phyloP scores from a whole-genome alignment of 2,113 vertebrate genomes.

The Bothrops jararaca region DNA sequence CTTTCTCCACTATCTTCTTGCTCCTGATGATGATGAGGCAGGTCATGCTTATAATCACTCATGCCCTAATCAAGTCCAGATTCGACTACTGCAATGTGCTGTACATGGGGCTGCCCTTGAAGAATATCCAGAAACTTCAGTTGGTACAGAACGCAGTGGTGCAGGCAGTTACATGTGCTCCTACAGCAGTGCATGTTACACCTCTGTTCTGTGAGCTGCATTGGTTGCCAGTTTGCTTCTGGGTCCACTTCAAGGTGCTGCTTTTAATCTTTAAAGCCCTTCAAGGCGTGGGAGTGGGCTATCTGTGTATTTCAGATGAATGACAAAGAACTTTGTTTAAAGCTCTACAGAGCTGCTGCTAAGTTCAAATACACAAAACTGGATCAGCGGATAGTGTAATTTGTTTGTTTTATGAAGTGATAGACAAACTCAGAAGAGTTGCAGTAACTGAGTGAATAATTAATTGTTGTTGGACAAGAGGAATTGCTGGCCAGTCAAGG shows the following conservation, averaged over 20 bases:
- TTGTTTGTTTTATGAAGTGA: background rate
- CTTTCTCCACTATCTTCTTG: background rate
- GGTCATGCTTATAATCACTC: background rate
- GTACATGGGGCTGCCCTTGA: background rate
- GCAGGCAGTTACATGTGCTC: background rate
- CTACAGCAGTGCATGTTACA: background rate
- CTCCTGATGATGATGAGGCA: background rate
- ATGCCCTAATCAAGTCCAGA: background rate
- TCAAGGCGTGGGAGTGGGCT: background rate
- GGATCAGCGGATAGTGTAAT: background rate
- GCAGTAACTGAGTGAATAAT: background rate
- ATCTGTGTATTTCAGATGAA: background rate
- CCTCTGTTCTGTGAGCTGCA: background rate
- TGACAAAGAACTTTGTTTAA: background rate
- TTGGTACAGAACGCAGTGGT: background rate
- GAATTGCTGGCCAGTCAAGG: background rate
- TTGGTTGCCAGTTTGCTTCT: background rate
- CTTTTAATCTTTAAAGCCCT: background rate
- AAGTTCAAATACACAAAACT: background rate
- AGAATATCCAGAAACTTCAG: background rate
- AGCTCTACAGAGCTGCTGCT: background rate
- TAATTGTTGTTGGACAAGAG: background rate
- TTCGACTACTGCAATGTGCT: background rate
- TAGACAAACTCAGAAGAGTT: background rate
- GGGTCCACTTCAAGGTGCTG: background rate